These are phyloP conservation scores for Scaptomyza parva DNA, from an alignment of 2,888 invertebrate genomes.

Conservation along the genomic window DNA sequence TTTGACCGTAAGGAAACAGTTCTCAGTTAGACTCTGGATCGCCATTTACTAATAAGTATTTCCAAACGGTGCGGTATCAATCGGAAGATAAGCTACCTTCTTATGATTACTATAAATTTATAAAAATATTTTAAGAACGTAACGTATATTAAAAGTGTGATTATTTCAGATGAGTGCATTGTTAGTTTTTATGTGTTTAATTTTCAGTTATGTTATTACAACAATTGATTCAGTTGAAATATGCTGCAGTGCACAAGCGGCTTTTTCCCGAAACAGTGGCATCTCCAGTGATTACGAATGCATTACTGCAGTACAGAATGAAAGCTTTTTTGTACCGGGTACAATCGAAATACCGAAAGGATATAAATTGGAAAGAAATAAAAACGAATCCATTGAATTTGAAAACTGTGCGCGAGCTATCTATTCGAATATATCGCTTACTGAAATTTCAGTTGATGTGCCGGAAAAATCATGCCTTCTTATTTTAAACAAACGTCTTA, in stretches of 20 bases:
- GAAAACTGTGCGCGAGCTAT: constrained; percentile 12
- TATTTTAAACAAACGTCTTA: constrained; percentile 56
- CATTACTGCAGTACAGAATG: constrained; percentile 7
- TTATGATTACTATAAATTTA: constrained; percentile 6
- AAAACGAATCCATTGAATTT: neutral
- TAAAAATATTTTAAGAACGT: neutral
- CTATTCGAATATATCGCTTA: constrained; percentile 30
- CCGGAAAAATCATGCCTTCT: constrained; percentile 60
- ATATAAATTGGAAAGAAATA: constrained; percentile 18
- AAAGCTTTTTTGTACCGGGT: constrained; percentile 7
- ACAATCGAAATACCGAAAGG: constrained; percentile 35
- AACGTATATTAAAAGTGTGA: constrained; percentile 14
- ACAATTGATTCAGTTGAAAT: constrained; percentile 29
- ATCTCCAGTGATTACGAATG: constrained; percentile 32
- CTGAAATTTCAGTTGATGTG: constrained; percentile 19
- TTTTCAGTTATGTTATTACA: constrained; percentile 47
- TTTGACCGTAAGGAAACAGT: constrained; percentile 29
- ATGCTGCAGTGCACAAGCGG: constrained; percentile 48
- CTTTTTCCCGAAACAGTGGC: constrained; percentile 26
- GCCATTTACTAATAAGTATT: constrained; percentile 41
- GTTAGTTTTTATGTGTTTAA: constrained; percentile 35
- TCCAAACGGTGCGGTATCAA: constrained; percentile 22
- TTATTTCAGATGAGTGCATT: constrained; percentile 44
- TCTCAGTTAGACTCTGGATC: constrained; percentile 50
- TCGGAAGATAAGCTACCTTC: constrained; percentile 41